Evolutionary conservation across 2,888 invertebrate genomes (phyloP), one percentile per base, ranked within the genome.

Genomic region (Rhagonycha lutea): DNA sequence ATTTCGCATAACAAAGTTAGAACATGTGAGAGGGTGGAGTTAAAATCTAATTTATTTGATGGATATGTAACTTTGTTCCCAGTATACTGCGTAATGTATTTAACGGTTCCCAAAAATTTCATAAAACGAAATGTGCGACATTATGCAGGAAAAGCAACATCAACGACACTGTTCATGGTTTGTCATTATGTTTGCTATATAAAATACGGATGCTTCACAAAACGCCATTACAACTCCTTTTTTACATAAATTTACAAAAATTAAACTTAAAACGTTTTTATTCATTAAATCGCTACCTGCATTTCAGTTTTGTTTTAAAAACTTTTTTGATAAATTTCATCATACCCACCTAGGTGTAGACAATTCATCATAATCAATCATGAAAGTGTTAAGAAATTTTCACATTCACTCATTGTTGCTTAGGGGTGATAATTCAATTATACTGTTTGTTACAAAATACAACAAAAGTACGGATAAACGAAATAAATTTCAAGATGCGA

Each of bases 41-140:
- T 74, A 74, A 75, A 75, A 74, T 72, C 75, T 75, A 78, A 78
- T 75, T 78, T 78, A 75, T 75, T 72, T 78, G 75, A 75, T 78
- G 77, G 75, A 78, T 78, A 78, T 77, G 72, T 72, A 74, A 74
- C 74, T 76, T 76, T 73, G 73, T 76, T 76, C 73, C 71, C 73
- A 23, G 76, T 73, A 71, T 69, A 71, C 70, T 76, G 71, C 70
- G 47, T 76, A 76, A 76, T 71, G 73, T 76, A 76, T 76, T 76
- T 76, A 76, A 73, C 67, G 47, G 28, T 70, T 62, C 32, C 76
- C 69, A 76, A 76, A 76, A 76, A 76, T 73, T 73, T 70, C 68
- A 73, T 72, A 68, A 72, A 73, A 76, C 72, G 69, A 70, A 76
- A 76, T 73, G 72, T 76, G 69, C 70, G 72, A 72, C 76, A 73